These are phyloP conservation scores for Loriculus beryllinus DNA, from an alignment of 2,797 vertebrate genomes.

Conservation along the genomic window DNA sequence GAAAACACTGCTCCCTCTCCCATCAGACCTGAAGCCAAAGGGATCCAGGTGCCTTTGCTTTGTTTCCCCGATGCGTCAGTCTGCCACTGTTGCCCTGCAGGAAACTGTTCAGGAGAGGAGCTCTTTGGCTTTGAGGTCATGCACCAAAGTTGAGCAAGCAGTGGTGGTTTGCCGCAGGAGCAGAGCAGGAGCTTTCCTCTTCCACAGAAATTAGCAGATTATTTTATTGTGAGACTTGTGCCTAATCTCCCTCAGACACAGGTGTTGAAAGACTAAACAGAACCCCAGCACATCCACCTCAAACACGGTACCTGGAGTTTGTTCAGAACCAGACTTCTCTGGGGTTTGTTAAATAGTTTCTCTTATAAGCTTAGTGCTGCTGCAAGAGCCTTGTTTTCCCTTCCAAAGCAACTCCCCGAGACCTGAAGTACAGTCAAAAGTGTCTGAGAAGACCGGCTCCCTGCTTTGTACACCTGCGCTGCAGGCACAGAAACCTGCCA, in stretches of 20 bases:
- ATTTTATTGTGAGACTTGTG: background rate
- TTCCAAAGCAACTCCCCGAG: background rate
- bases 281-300: background rate
- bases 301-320: background rate
- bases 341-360: background rate
- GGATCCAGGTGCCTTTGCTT: background rate
- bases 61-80: background rate
- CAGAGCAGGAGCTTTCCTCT: background rate
- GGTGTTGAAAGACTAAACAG: background rate
- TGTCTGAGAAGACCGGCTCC: background rate
- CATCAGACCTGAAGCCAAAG: background rate
- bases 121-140: constrained; percentile 15
- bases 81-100: background rate
- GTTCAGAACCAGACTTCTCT: background rate
- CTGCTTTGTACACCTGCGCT: background rate
- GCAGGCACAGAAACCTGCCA: background rate
- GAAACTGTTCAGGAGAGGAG: background rate
- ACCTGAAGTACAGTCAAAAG: background rate
- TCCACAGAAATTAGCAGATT: background rate
- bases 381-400: background rate
- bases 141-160: background rate
- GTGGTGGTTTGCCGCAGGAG: background rate
- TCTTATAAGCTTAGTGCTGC: background rate
- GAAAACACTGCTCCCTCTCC: background rate
- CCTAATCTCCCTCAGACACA: background rate